Conservation (phyloP, 2,888 invertebrate genomes). For the Norana najaformis region DNA sequence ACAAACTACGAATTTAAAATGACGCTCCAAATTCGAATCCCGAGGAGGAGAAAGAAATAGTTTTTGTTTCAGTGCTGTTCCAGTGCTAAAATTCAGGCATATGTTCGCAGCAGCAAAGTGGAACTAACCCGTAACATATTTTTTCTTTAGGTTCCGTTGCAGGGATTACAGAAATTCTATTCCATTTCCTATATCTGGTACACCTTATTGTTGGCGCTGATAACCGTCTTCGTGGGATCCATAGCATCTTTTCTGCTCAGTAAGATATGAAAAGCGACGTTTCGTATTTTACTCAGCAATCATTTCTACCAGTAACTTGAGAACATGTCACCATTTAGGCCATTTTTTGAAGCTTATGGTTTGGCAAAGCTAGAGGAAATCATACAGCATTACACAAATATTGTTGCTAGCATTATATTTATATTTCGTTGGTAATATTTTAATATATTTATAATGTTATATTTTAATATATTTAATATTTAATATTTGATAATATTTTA, state of each 20-base stretch:
- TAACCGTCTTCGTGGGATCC: background rate
- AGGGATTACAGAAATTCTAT: background rate
- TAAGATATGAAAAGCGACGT: background rate
- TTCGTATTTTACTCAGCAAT: background rate
- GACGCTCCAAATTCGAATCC: too few species aligned
- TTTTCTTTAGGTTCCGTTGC: background rate
- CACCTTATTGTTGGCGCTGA: background rate
- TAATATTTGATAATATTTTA: too few species aligned
- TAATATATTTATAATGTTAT: background rate
- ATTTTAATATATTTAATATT: too few species aligned
- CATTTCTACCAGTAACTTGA: background rate
- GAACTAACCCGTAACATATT: background rate
- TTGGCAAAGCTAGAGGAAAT: too few species aligned
- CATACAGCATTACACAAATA: too few species aligned
- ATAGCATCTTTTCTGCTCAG: constrained; percentile 6
- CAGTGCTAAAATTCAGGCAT: too few species aligned
- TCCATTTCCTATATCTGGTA: background rate
- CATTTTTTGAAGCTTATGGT: too few species aligned
- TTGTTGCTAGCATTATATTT: background rate
- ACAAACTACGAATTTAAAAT: too few species aligned
- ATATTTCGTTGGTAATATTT: background rate
- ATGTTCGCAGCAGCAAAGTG: background rate
- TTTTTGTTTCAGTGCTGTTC: too few species aligned
- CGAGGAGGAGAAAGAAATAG: too few species aligned
- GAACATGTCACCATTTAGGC: too few species aligned